Evolutionary conservation across 2,797 vertebrate species (phyloP), one percentile per base, ranked within the genome.

Genomic region (Neoniphon sammara): DNA sequence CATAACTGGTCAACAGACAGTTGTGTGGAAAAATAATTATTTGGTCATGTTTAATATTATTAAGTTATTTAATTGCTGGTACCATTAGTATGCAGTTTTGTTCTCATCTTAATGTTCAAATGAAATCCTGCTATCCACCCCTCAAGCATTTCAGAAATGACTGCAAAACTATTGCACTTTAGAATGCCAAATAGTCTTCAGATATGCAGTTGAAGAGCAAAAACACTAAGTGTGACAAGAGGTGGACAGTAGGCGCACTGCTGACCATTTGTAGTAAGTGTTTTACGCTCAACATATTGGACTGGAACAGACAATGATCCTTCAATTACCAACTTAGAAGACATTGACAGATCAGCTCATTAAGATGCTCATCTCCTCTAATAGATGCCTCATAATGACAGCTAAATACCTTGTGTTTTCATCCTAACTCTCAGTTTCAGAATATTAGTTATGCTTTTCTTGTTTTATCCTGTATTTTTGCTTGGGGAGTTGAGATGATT

Each of bases 21-120:
- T 42, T 62, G 44, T 75, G 57, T 78, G 68, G 57, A 49, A n/a
- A 69, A 78, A 68, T 21, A 74, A 77, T 82, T 75, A 71, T 59
- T 57, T 67, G 8, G 5, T 66, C 12, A 62, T 44, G 27, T 63
- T 67, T 63, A 57, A 34, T 64, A 63, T 56, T 75, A 36, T 34
- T 70, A 77, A 68, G 23, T 82, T 75, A 77, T 68, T 73, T 27
- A 75, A 64, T 49, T 74, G 57, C 53, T 84, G 11, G 70, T 78
- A 53, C 21, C 64, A 17, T 62, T 69, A 64, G 63, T 21, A 25
- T 46, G 66, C 44, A 2, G 0, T 39, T 65, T 77, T 67, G 61
- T 50, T 86, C n/a, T 66, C 0, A 65, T 69, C 78, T 69, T 57
- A 61, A 42, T 76, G 7, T 71, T 53, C 0, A 23, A 42, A 65